phyloP scores from a whole-genome alignment of 2,797 vertebrate species.

The Syncerus caffer region DNA sequence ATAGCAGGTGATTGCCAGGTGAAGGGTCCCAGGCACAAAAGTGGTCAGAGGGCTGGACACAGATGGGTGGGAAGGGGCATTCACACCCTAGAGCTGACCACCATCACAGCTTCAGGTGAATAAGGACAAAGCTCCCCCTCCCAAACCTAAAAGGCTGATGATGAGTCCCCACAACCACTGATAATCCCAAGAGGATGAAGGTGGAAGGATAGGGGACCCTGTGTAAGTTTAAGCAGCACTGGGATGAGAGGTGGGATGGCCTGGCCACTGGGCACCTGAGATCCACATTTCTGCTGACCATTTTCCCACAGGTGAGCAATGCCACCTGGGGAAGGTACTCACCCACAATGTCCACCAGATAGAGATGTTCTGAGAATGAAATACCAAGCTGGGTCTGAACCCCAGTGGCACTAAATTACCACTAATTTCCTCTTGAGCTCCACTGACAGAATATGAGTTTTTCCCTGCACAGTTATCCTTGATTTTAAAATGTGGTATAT shows the following conservation, averaged over 20 bases:
- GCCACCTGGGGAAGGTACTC: neutral
- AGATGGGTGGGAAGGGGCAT: rapidly evolving
- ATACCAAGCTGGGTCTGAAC: neutral
- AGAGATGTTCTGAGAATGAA: neutral
- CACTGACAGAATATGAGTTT: neutral
- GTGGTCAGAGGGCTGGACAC: neutral
- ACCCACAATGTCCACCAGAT: neutral
- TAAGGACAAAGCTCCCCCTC: neutral
- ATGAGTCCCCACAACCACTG: neutral
- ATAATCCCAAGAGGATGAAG: neutral
- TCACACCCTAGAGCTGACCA: neutral
- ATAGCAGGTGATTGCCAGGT: neutral
- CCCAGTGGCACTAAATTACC: neutral
- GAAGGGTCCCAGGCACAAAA: neutral
- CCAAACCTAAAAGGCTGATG: too few species aligned
- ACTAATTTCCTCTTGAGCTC: neutral
- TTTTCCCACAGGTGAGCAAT: neutral
- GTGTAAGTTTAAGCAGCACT: neutral
- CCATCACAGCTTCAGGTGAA: too few species aligned
- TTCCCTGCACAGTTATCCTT: neutral
- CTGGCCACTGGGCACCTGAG: neutral
- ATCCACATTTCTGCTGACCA: rapidly evolving
- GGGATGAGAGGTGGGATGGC: rapidly evolving
- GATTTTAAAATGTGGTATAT: neutral
- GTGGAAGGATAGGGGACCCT: too few species aligned